Base-by-base conservation (phyloP, 2,797 vertebrate species). In the Babyrousa celebensis region DNA sequence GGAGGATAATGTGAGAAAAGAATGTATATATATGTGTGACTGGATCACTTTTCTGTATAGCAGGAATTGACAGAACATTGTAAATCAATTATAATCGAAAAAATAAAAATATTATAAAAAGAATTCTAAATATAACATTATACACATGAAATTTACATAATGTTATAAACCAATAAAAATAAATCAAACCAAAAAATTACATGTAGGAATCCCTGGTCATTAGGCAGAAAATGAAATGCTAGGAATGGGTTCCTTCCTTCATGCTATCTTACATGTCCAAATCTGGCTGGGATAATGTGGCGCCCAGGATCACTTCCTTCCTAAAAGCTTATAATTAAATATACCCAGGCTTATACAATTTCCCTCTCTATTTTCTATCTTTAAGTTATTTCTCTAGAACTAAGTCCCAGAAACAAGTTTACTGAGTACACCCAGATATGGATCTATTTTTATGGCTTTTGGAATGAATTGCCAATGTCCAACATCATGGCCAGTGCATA, bases 401-500 rank as follows among this genome's bases (percentile, higher is more conserved):
- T 43, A 86, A 90, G 20, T 56, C 23, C 29, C 15, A 68, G 32
- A 79, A 89, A 29, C 16, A 56, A 78, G 4, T 58, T 62, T 93
- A 72, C 5, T 54, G 21, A 78, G 17, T 74, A 86, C 56, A 84
- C 15, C 12, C 32, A 20, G 3, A 52, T 85, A 43, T 27, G 1
- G 10, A 43, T 89, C 25, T 80, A 75, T 71, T 70, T 89, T 48
- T 36, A 70, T n/a, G 27, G 6, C 32, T 85, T 88, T 72, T 43
- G 25, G 79, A 74, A 88, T 68, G 21, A 92, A 95, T 77, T 43
- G 25, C 11, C 16, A 32, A 6, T 25, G 12, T 89, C 91, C 40
- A 79, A 9, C 15, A 87, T 2, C 36, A 92, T 12, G n/a, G 63
- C 17, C 5, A 18, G 6, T 27, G 0, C 12, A 29, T 12, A 20